Percentiles rank a stretch among this genome's conserved stretches.
Conservation (phyloP, 2,797 vertebrate species). For the Alca torda region DNA sequence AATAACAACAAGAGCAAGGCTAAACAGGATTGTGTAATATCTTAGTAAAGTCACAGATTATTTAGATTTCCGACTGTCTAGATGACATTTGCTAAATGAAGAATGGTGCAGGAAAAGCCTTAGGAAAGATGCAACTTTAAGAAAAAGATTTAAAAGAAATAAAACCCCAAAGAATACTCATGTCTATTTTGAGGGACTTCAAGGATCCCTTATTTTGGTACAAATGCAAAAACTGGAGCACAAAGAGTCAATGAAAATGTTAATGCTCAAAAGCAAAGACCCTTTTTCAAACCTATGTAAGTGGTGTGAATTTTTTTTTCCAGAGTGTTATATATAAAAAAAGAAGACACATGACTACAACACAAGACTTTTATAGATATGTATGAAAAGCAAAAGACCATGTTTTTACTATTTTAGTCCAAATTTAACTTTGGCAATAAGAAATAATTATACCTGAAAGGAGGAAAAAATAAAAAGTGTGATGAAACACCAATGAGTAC, state of each 20-base stretch:
- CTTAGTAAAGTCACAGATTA: neutral
- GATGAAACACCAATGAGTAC: neutral
- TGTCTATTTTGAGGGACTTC: neutral
- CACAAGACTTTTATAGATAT: neutral
- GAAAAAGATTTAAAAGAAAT: neutral
- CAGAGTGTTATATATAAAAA: neutral
- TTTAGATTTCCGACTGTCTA: neutral
- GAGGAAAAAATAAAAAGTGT: fast-evolving
- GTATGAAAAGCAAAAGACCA: neutral
- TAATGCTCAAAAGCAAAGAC: neutral
- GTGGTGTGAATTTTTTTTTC: neutral
- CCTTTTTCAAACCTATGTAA: neutral
- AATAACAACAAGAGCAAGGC: neutral
- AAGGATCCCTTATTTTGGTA: neutral
- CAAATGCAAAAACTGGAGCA: neutral
- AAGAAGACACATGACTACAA: neutral
- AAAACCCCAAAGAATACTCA: neutral
- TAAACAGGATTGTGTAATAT: neutral
- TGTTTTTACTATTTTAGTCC: neutral
- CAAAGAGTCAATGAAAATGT: neutral
- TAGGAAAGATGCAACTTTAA: neutral
- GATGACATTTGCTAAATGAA: neutral
- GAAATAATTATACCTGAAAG: neutral
- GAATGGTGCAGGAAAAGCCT: neutral
- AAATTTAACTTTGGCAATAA: neutral